Evolutionary conservation across 2,113 vertebrate species (phyloP), one percentile per base, ranked within the genome.

Genomic region (Lophochroa leadbeateri): DNA sequence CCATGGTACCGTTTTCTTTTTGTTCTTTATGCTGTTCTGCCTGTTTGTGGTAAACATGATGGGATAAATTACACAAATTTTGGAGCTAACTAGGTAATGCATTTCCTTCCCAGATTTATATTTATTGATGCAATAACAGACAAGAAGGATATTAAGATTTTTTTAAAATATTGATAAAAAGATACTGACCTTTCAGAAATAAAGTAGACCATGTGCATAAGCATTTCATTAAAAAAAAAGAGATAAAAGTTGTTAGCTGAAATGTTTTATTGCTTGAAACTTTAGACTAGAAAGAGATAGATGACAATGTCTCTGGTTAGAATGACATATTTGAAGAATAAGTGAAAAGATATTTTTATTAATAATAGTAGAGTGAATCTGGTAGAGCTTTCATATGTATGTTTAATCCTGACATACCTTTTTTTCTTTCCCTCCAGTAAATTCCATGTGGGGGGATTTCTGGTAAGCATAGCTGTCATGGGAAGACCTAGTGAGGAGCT

Each of bases 401-500:
- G 1, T 50, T 90, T 86, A 53, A 44, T 71, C n/a, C 31, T 76
- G 46, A 28, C 4, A 17, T 37, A 17, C 20, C 47, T 37, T 28
- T 28, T 8, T 50, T 31, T 28, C 15, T 27, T 4, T 0, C 2
- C 2, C 17, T 2, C 3, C 3, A 37, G 0, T 28, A 76, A 68
- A 43, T 68, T 64, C 6, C 24, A 46, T 5, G 2, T 63, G 11
- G 37, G 9, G 46, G 75, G 29, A 18, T 52, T 86, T 71, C 33
- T 75, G 46, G 8, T 63, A 57, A 75, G 23, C 12, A 31, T 47
- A 63, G 47, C 8, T 84, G 19, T 68, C 47, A 39, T 14, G 37
- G 27, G 39, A 12, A 80, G 13, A 50, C 19, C 25, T 67, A 18
- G 28, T 52, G 29, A 82, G 33, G 25, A 82, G 8, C 31, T 41